Percentiles rank a stretch among this genome's conserved stretches.
Evolutionary conservation across 2,888 invertebrate species (phyloP).

Genomic region (Drosophila mayaguana): DNA sequence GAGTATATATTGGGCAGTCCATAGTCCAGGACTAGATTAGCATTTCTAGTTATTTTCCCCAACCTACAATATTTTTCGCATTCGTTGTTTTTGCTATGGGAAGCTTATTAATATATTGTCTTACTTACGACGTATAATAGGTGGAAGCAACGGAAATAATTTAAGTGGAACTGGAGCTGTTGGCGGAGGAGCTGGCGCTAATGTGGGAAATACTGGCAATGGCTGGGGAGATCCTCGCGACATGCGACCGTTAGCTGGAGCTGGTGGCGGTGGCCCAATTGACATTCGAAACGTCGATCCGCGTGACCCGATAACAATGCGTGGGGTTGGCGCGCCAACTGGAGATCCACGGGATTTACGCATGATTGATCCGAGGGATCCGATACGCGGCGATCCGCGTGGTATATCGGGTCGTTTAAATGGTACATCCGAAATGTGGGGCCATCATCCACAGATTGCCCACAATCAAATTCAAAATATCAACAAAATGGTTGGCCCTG

Average conservation of each 20-base stretch:
- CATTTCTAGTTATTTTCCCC: no score
- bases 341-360: constrained; percentile 85
- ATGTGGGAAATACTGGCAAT: constrained; percentile 83
- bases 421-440: constrained; percentile 93
- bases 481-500: constrained; percentile 87
- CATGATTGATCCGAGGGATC: constrained; percentile 86
- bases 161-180: constrained; percentile 51
- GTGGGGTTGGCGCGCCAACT: constrained; percentile 81
- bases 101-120: no score
- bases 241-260: constrained; percentile 84
- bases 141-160: constrained; percentile 53
- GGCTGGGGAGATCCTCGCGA: constrained; percentile 88
- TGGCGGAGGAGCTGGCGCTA: constrained; percentile 59
- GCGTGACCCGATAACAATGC: constrained; percentile 83
- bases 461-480: constrained; percentile 83
- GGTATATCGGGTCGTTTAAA: constrained; percentile 94
- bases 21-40: no score
- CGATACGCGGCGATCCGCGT: constrained; percentile 89
- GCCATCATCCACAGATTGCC: constrained; percentile 86
- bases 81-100: no score
- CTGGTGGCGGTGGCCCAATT: constrained; percentile 81
- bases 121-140: constrained; percentile 25
- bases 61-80: no score
- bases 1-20: no score
- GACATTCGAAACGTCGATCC: constrained; percentile 86